Base-by-base conservation (phyloP, 2,888 invertebrate genomes). In the Drosophila bunnanda region DNA sequence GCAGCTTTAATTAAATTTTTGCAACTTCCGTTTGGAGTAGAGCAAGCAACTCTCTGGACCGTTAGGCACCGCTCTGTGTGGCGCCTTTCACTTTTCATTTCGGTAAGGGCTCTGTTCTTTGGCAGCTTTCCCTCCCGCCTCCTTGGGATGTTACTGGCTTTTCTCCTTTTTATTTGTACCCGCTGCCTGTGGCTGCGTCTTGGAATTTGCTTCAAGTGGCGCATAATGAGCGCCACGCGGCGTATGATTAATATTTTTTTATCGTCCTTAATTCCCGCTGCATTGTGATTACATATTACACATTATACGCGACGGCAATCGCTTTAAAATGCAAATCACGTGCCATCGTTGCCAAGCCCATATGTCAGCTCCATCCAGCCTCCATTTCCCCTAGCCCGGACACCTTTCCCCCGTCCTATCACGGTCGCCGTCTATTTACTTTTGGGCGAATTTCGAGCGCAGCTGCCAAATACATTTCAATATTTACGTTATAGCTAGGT, bases 401-500 rank as follows among this genome's bases (percentile, higher is more conserved):
- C 34, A 22, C 52, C 43, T 32, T 13, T 13, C 17, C 22, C 53
- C 25, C 8, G 7, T 44, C 38, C 15, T 32, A 36, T n/a, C 34
- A 20, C 36, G 55, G 15, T 38, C 53, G 68, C 30, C 72, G 80
- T 68, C 74, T 88, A 77, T 89, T 89, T 85, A 75, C 88, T 82
- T 86, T 89, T 77, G 77, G 75, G 70, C 83, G 75, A 88, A 88
- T 82, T 76, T 78, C 69, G 89, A 85, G 79, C 83, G 53, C 85
- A 86, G 89, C 85, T 86, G 85, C 89, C 85, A 86, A 86, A 86
- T 82, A 89, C 83, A 88, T 86, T 86, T 86, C 88, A 86, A 86
- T 86, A 86, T 86, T 86, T 86, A 88, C 89, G 86, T 88, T 85
- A 83, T 73, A 77, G 72, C 72, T 46, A 52, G 55, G 41, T 2